A percentile compares a stretch with the other conserved stretches of the same genome.
Evolutionary conservation across 2,113 vertebrate species (phyloP).

Genomic region (Neolamprologus falcicula): DNA sequence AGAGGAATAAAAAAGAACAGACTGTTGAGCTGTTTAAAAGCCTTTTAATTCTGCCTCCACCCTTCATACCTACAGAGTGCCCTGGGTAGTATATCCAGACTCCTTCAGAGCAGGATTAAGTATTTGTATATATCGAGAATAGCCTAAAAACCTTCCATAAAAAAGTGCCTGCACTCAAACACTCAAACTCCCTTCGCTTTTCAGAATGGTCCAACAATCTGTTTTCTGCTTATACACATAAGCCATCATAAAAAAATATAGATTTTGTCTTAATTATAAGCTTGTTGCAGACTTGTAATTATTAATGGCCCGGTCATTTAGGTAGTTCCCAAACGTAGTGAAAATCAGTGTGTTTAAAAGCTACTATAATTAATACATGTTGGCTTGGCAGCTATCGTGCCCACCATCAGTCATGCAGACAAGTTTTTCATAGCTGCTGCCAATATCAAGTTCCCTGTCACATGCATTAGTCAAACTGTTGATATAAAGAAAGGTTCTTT

Average conservation of each 20-base stretch:
- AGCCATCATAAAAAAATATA: background rate
- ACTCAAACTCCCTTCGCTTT: background rate
- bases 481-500: slow-evolving; percentile 58
- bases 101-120: background rate
- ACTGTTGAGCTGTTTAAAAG: background rate
- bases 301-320: background rate
- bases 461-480: slow-evolving; percentile 50
- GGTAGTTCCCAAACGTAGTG: background rate
- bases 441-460: slow-evolving; percentile 42
- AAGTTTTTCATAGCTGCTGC: slow-evolving; percentile 43
- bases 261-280: background rate
- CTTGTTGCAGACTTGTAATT: background rate
- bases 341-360: slow-evolving; percentile 41
- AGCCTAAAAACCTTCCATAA: background rate
- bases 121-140: background rate
- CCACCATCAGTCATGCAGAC: slow-evolving; percentile 45
- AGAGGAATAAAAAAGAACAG: background rate
- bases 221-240: background rate
- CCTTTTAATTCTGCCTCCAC: background rate
- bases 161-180: background rate
- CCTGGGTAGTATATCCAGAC: background rate
- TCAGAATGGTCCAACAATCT: background rate
- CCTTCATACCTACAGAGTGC: background rate
- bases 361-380: slow-evolving; percentile 41
- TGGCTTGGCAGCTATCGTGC: slow-evolving; percentile 12